Evolutionary conservation across 2,113 vertebrate genomes (phyloP), one percentile per base, ranked within the genome.

Genomic region (Ceuthmochares aereus): DNA sequence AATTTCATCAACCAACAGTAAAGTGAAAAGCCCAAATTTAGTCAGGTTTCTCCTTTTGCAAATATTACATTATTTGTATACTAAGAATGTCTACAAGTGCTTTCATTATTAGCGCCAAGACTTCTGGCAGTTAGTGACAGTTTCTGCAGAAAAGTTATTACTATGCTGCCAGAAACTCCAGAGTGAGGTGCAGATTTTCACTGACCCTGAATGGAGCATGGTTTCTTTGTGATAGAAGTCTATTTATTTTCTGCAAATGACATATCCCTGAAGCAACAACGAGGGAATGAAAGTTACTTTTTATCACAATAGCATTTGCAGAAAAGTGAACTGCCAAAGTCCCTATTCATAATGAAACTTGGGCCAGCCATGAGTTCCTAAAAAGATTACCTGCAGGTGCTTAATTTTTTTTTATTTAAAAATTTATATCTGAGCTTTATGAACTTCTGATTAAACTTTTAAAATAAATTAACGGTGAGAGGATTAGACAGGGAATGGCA

Each of bases 401-500:
- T 78, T 82, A 56, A 87, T 80, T 76, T 90, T 95, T 95, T 92
- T 93, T 90, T 66, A 82, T 92, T 97, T 89, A 97, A 96, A 97
- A 95, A 82, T 89, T 92, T 79, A 91, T 97, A 92, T 93, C 73
- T 36, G 74, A 75, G 87, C 81, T 87, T 95, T 95, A 96, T 95
- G 94, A 95, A 95, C 77, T 92, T 94, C 88, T 89, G 96, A 96
- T 96, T 97, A 95, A 96, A 96, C 94, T 95, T 97, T 95, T 96
- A 95, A 91, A 97, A 95, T 95, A 93, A 97, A 97, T 97, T 95
- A 96, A 92, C 90, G 91, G 66, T 75, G 84, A 95, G 91, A 87
- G 84, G 84, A 96, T 96, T 96, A 89, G 89, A 82, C 5, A 4
- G 88, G 80, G 81, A 95, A 91, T 93, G 93, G 89, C 86, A 97